phyloP scores from a whole-genome alignment of 2,113 vertebrate species.

The Ibidorhyncha struthersii region DNA sequence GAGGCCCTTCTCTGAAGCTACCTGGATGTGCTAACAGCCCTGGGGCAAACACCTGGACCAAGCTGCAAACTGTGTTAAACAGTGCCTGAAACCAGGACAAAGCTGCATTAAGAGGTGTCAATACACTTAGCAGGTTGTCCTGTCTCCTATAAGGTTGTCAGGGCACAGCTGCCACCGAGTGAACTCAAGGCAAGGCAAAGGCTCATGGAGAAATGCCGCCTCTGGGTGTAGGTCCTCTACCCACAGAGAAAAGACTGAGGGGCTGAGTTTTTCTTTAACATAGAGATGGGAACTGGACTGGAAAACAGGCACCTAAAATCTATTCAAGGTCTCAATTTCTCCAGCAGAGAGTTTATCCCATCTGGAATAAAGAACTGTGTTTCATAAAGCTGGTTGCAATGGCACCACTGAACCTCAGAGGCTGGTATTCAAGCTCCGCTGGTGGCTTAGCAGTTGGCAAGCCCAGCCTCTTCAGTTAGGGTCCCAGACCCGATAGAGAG shows the following conservation, averaged over 20 bases:
- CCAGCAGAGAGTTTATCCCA: background rate
- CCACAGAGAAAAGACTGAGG: background rate
- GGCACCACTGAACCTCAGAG: background rate
- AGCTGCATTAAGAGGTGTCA: background rate
- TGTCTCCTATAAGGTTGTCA: background rate
- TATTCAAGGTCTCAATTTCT: background rate
- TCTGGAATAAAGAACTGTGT: background rate
- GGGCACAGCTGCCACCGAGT: background rate
- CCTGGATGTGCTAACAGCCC: background rate
- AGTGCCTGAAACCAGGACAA: background rate
- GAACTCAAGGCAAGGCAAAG: background rate
- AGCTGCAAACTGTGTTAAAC: background rate
- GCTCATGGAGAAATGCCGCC: no score
- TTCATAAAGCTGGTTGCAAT: background rate
- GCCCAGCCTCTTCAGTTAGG: background rate
- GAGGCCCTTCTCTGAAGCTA: background rate
- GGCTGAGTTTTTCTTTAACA: background rate
- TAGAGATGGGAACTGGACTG: background rate
- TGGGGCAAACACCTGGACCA: background rate
- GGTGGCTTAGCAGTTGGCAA: background rate
- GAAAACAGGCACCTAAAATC: background rate
- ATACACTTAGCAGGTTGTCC: background rate
- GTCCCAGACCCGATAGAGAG: background rate
- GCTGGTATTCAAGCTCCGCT: background rate
- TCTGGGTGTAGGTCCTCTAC: background rate